Percentiles rank a stretch among this genome's conserved stretches.
Conservation (phyloP, 2,888 invertebrate species). For the Caenorhabditis sp. region DNA sequence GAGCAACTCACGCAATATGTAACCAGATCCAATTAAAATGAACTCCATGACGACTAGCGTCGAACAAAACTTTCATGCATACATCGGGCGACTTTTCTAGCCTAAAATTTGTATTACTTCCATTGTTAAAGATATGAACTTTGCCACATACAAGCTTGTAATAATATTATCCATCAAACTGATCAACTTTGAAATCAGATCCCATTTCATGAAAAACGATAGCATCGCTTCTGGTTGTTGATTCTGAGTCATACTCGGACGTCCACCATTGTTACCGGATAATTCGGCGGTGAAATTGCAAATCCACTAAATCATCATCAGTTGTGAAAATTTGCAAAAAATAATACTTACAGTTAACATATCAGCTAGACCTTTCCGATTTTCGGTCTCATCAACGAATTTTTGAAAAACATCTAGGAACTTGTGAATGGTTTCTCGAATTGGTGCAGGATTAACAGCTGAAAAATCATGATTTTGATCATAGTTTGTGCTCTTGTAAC, state of each 20-base stretch:
- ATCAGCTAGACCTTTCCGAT: conserved; percentile 12
- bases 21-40: conserved; percentile 58
- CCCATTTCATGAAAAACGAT: conserved; percentile 22
- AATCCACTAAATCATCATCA: conserved; percentile 38
- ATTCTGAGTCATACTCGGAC: conserved; percentile 32
- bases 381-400: conserved; percentile 4
- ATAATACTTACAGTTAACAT: conserved; percentile 9
- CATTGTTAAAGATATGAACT: background rate
- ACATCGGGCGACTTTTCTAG: conserved; percentile 25
- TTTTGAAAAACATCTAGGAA: conserved; percentile 18
- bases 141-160: conserved; percentile 12
- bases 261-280: conserved; percentile 37
- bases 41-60: conserved; percentile 41
- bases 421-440: conserved; percentile 10
- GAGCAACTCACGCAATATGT: conserved; percentile 53
- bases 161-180: conserved; percentile 21
- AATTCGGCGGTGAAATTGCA: conserved; percentile 45
- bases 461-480: too few relatives aligned
- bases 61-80: conserved; percentile 48
- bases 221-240: conserved; percentile 19
- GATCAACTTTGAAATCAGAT: conserved; percentile 23
- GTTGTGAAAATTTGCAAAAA: background rate
- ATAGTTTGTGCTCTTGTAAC: background rate
- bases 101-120: conserved; percentile 10
- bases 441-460: conserved; percentile 17